A percentile compares a stretch with the other conserved stretches of the same genome.
Conservation (phyloP, 2,888 invertebrate species). For the Sisyra terminalis region DNA sequence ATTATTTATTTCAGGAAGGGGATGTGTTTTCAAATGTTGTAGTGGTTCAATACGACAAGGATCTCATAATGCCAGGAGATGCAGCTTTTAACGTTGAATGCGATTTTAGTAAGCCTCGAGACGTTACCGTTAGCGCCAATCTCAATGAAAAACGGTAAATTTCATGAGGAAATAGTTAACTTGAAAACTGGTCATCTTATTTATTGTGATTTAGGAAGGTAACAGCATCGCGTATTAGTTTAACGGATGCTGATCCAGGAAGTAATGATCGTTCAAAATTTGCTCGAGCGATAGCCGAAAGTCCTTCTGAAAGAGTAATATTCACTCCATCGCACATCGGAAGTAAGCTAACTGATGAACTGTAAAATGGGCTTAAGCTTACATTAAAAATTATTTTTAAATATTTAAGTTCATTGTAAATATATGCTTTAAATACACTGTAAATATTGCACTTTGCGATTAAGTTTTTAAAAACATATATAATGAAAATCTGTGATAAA, state of each 20-base stretch:
- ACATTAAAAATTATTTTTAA: no score
- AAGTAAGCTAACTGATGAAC: slow-evolving; percentile 13
- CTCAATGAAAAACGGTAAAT: slow-evolving; percentile 1
- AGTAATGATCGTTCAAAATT: slow-evolving; percentile 14
- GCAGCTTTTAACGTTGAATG: slow-evolving; percentile 48
- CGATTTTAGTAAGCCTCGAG: slow-evolving; percentile 38
- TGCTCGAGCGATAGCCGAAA: slow-evolving; percentile 15
- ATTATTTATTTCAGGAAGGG: slow-evolving; percentile 25
- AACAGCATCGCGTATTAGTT: slow-evolving; percentile 30
- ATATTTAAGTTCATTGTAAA: no score
- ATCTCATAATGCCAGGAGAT: slow-evolving; percentile 44
- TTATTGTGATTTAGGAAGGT: slow-evolving; percentile 6
- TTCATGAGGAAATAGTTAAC: not conserved
- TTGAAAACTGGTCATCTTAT: slow-evolving; percentile 1
- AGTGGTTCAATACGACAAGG: slow-evolving; percentile 47
- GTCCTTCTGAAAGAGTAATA: slow-evolving; percentile 15
- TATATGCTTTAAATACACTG: no score
- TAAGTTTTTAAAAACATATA: no score
- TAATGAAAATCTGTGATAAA: no score
- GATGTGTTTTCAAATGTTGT: slow-evolving; percentile 41
- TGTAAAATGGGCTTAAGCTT: slow-evolving; percentile 7
- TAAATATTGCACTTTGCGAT: no score
- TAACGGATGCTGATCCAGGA: slow-evolving; percentile 36
- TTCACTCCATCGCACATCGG: slow-evolving; percentile 12
- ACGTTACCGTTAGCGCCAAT: slow-evolving; percentile 33